These are phyloP conservation scores for Drosophila ambigua DNA, from an alignment of 1,140 invertebrate genomes.

Conservation along the genomic window DNA sequence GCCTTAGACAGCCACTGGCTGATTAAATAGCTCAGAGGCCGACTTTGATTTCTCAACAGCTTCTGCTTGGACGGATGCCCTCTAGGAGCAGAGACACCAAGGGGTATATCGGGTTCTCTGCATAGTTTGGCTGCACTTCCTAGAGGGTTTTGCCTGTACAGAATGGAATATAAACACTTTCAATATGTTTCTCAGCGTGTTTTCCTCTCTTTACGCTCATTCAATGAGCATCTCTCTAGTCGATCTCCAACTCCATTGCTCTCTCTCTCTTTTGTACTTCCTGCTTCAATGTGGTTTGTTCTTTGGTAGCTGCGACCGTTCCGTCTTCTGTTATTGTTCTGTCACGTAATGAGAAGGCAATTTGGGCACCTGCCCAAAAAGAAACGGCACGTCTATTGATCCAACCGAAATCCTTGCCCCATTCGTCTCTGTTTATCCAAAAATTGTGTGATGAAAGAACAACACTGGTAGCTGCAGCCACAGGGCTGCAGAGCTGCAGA, in stretches of 20 bases:
- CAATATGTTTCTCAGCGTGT: no score
- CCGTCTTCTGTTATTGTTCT: slow-evolving; percentile 52
- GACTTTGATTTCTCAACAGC: slow-evolving; percentile 54
- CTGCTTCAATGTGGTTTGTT: slow-evolving; percentile 28
- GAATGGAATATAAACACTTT: background rate
- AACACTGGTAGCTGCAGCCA: slow-evolving; percentile 45
- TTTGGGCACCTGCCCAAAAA: slow-evolving; percentile 68
- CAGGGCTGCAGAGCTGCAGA: no score
- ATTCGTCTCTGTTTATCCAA: slow-evolving; percentile 48
- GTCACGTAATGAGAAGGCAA: slow-evolving; percentile 75
- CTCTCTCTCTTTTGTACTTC: slow-evolving; percentile 1
- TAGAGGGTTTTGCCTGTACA: no score
- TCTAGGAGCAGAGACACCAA: background rate
- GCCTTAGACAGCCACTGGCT: slow-evolving; percentile 55
- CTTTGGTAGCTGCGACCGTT: slow-evolving; percentile 39
- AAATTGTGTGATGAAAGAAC: slow-evolving; percentile 60
- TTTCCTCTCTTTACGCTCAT: no score
- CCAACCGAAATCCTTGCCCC: slow-evolving; percentile 11
- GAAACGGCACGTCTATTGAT: slow-evolving; percentile 53
- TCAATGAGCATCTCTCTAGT: slow-evolving; percentile 22
- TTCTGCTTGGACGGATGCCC: slow-evolving; percentile 22
- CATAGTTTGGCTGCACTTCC: no score
- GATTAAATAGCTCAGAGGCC: slow-evolving; percentile 60
- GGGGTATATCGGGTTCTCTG: slow-evolving; percentile 6
- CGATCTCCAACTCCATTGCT: slow-evolving; percentile 3